phyloP scores from a whole-genome alignment of 2,888 invertebrate species.

The Lordiphosa fenestrarum region DNA sequence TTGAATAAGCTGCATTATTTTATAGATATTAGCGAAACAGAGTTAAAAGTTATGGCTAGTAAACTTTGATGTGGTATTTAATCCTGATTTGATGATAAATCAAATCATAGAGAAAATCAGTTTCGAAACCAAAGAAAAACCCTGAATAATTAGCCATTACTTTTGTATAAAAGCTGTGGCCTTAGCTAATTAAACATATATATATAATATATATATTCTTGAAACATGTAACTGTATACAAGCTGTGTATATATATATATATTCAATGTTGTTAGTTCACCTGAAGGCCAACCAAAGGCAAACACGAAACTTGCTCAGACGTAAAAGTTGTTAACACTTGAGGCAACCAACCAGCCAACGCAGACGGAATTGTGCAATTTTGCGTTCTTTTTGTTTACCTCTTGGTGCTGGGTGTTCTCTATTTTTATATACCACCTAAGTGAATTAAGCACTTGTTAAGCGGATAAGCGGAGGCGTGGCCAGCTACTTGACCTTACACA shows the following conservation, averaged over 20 bases:
- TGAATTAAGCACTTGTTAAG: conserved; percentile 66
- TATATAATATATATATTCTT: background rate
- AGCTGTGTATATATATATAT: background rate
- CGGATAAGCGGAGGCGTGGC: conserved; percentile 57
- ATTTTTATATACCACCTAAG: conserved; percentile 43
- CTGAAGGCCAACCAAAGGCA: conserved; percentile 13
- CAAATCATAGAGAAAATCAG: too few species aligned
- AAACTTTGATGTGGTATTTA: too few species aligned
- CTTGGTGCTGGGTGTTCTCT: conserved; percentile 14
- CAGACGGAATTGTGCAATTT: conserved; percentile 51
- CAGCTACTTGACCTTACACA: conserved; percentile 53
- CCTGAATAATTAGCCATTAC: too few species aligned
- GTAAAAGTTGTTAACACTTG: conserved; percentile 23
- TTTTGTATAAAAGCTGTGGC: conserved; percentile 5
- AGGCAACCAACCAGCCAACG: conserved; percentile 39
- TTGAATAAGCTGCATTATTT: too few species aligned
- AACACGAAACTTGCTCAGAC: conserved; percentile 13
- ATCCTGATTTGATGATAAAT: too few species aligned
- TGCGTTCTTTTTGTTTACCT: conserved; percentile 20
- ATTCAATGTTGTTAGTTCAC: background rate
- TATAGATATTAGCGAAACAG: too few species aligned
- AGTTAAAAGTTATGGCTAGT: too few species aligned
- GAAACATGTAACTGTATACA: conserved; percentile 13
- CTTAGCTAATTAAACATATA: conserved; percentile 9
- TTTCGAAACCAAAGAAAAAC: too few species aligned